Percentiles rank a stretch among this genome's conserved stretches.
Conservation (phyloP, 2,888 invertebrate species). For the Steinernema scapterisci region DNA sequence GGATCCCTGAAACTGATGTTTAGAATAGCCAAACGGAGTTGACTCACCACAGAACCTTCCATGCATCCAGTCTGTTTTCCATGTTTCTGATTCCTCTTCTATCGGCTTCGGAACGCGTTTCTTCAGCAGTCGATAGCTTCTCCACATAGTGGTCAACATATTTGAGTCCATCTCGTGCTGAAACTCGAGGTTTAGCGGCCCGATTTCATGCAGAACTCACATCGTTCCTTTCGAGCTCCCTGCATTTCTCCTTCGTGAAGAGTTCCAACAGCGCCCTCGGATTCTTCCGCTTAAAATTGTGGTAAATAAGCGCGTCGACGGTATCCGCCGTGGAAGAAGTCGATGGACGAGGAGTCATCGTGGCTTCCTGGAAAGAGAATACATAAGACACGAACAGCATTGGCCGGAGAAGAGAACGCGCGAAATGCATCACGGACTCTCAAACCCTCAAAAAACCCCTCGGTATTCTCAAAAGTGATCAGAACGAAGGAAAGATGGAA, state of each 20-base stretch:
- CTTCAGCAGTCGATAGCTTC: background rate
- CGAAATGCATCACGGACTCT: too few species aligned
- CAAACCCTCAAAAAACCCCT: too few species aligned
- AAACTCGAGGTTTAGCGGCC: too few species aligned
- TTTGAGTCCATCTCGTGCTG: background rate
- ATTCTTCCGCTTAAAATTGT: background rate
- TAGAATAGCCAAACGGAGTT: background rate
- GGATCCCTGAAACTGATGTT: background rate
- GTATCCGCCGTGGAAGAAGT: background rate
- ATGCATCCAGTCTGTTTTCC: background rate
- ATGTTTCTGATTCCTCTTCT: background rate
- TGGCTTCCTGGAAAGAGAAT: conserved; percentile 3
- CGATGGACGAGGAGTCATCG: background rate
- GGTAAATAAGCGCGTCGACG: background rate
- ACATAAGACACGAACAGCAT: too few species aligned
- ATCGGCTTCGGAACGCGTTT: too few species aligned
- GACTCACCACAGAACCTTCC: background rate
- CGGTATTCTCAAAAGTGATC: too few species aligned
- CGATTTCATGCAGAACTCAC: background rate
- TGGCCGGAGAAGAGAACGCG: too few species aligned
- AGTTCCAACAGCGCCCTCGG: background rate
- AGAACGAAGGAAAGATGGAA: too few species aligned
- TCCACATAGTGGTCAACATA: background rate
- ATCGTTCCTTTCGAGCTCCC: background rate
- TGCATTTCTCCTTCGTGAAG: background rate